These are phyloP conservation scores for Nysson spinosus DNA, from an alignment of 2,888 invertebrate genomes.

Conservation along the genomic window DNA sequence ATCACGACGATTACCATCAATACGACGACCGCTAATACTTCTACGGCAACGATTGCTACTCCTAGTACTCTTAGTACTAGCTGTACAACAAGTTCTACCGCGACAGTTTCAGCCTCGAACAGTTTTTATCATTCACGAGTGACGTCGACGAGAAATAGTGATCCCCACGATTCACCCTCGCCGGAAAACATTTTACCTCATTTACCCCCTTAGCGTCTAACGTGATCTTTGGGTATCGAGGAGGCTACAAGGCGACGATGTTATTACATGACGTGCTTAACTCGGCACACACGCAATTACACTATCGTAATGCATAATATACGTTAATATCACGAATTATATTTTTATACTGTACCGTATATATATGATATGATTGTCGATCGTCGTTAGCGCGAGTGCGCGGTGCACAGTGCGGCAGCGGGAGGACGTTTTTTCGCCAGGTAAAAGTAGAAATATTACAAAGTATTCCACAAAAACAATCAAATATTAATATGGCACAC, in stretches of 20 bases:
- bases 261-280: constrained; percentile 35
- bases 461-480: neutral
- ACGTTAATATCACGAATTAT: constrained; percentile 73
- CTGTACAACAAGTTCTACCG: constrained; percentile 49
- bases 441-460: neutral
- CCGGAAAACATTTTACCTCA: constrained; percentile 73
- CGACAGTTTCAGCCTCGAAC: constrained; percentile 30
- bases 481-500: constrained; percentile 5
- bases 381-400: constrained; percentile 39
- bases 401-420: constrained; percentile 25
- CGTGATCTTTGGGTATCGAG: constrained; percentile 39
- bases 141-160: constrained; percentile 55
- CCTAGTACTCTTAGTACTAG: constrained; percentile 44
- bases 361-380: constrained; percentile 48
- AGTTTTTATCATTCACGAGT: constrained; percentile 53
- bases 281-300: constrained; percentile 37
- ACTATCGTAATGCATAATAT: constrained; percentile 66
- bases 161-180: constrained; percentile 66
- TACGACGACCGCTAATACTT: constrained; percentile 46
- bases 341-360: constrained; percentile 73
- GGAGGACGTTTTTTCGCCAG: neutral
- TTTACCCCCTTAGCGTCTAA: constrained; percentile 74
- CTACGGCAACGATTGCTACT: constrained; percentile 35
- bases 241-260: constrained; percentile 49
- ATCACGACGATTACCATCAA: constrained; percentile 55